These are phyloP conservation scores for Hippolais icterina DNA, from an alignment of 2,113 vertebrate species.

Conservation along the genomic window DNA sequence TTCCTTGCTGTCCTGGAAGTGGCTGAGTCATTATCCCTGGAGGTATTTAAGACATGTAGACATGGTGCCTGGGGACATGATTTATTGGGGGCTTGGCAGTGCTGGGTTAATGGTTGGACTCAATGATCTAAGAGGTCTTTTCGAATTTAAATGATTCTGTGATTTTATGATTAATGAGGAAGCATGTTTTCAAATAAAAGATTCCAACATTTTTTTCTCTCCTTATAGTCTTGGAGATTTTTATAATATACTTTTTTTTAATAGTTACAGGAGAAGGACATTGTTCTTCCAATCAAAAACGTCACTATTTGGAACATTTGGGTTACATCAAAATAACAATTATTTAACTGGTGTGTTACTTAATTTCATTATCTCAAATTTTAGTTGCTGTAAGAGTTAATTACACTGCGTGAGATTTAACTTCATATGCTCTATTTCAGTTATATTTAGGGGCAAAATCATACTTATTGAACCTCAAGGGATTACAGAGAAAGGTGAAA, in stretches of 20 bases:
- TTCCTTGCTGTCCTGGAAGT: background rate
- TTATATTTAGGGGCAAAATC: background rate
- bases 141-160: background rate
- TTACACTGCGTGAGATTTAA: background rate
- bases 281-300: background rate
- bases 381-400: background rate
- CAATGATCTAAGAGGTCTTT: background rate
- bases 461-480: background rate
- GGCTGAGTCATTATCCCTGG: background rate
- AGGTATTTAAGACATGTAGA: background rate
- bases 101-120: background rate
- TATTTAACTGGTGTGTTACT: background rate
- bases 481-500: background rate
- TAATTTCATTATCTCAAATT: background rate
- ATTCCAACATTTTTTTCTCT: background rate
- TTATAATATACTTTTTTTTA: background rate
- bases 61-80: background rate
- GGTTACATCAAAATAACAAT: background rate
- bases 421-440: background rate
- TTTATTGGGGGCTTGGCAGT: background rate
- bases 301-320: background rate
- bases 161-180: background rate
- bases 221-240: background rate
- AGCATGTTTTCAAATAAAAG: background rate
- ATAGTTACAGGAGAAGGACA: background rate